Conservation (phyloP, 2,797 vertebrate species). For the Rhadinocentrus ornatus region DNA sequence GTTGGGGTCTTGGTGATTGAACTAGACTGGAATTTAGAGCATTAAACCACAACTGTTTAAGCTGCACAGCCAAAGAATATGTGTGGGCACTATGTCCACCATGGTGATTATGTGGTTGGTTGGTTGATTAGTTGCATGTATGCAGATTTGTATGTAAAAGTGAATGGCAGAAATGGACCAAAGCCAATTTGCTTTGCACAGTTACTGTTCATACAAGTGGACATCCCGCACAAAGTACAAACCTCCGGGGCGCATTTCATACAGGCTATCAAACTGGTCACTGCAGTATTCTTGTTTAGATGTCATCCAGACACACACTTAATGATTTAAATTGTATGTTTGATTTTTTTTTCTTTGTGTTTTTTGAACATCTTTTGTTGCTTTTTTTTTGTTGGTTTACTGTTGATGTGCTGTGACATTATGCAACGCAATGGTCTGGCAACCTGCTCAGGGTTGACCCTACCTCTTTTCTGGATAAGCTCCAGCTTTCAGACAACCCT, state of each 20-base stretch:
- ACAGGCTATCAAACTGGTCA: background rate
- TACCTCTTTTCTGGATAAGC: too few relatives aligned
- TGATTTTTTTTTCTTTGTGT: too few relatives aligned
- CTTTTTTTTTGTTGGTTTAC: too few relatives aligned
- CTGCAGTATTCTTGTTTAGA: too few relatives aligned
- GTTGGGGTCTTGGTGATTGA: conserved; percentile 67
- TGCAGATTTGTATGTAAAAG: background rate
- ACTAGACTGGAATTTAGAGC: conserved; percentile 69
- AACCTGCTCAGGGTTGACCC: too few relatives aligned
- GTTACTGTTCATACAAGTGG: background rate
- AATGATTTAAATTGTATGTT: too few relatives aligned
- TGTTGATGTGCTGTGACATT: too few relatives aligned
- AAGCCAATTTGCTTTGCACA: background rate
- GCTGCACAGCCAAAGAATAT: conserved; percentile 45
- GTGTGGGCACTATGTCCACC: conserved; percentile 23
- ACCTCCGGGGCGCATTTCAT: background rate
- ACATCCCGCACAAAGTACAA: too few relatives aligned
- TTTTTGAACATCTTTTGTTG: too few relatives aligned
- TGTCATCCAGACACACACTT: background rate
- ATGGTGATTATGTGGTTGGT: background rate
- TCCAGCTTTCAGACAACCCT: too few relatives aligned
- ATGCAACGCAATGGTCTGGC: too few relatives aligned
- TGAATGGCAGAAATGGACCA: conserved; percentile 1
- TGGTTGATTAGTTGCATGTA: background rate
- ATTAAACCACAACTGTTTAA: conserved; percentile 59